Conservation (phyloP, 35 echinoderm and acorn worm species). For the Ophioderma brevispina region DNA sequence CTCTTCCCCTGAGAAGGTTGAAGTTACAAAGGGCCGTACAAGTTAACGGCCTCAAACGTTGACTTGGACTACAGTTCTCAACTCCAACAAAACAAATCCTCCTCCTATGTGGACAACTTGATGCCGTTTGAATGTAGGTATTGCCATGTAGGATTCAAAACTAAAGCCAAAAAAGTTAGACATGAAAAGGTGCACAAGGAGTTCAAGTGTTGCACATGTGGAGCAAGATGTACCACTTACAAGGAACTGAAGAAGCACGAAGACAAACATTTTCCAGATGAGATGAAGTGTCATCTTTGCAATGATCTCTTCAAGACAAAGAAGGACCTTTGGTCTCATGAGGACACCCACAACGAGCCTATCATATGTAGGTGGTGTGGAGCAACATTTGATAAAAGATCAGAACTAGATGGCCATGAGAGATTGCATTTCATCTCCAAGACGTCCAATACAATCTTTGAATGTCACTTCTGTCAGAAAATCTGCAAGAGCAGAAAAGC, state of each 20-base stretch:
- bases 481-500: neutral
- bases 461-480: neutral
- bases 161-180: neutral
- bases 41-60: neutral
- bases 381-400: neutral
- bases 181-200: neutral
- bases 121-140: neutral
- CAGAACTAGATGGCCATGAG: neutral
- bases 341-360: neutral
- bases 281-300: conserved; percentile 10
- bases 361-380: neutral
- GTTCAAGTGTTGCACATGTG: neutral
- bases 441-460: neutral
- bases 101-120: too few species aligned
- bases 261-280: neutral
- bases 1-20: neutral
- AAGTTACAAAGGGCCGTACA: neutral
- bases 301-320: neutral
- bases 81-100: neutral
- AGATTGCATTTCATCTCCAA: neutral
- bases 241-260: neutral
- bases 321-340: neutral
- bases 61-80: neutral
- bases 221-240: neutral
- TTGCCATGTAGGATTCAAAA: neutral